A percentile compares a stretch with the other conserved stretches of the same genome.
Conservation (phyloP, 2,113 vertebrate genomes). For the Saguinus imperator region DNA sequence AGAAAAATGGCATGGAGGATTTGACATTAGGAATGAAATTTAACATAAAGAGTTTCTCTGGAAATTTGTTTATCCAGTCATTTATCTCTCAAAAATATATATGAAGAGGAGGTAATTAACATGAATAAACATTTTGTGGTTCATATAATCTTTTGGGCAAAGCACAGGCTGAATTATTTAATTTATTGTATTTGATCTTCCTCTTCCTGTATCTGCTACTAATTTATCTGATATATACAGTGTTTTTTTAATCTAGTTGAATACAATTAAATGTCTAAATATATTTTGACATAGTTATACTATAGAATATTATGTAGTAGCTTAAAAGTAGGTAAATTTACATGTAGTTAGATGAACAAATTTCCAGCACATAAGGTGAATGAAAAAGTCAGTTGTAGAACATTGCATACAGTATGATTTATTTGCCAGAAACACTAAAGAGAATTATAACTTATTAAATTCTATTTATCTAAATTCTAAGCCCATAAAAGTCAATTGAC, state of each 20-base stretch:
- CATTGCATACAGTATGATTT: not conserved
- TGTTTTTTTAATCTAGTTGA: not conserved
- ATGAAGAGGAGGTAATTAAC: not conserved
- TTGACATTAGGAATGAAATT: constrained; percentile 15
- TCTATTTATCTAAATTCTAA: constrained; percentile 5
- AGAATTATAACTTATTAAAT: not conserved
- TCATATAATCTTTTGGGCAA: not conserved
- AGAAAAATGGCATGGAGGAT: not conserved
- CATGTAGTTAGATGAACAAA: not conserved
- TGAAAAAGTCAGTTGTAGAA: not conserved
- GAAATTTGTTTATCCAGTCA: not conserved
- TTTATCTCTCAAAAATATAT: constrained; percentile 32
- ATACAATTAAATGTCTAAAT: not conserved
- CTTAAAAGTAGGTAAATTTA: not conserved
- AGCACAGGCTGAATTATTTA: not conserved
- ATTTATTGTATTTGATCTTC: not conserved
- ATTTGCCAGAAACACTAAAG: not conserved
- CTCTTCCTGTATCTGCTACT: not conserved
- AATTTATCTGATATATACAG: not conserved
- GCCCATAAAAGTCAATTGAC: not conserved
- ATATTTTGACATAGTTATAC: not conserved
- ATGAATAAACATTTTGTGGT: not conserved
- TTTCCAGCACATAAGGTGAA: not conserved
- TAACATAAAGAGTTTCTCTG: not conserved
- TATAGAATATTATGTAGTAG: not conserved